Conservation (phyloP, 2,888 invertebrate species). For the Pseudanteris insignis region DNA sequence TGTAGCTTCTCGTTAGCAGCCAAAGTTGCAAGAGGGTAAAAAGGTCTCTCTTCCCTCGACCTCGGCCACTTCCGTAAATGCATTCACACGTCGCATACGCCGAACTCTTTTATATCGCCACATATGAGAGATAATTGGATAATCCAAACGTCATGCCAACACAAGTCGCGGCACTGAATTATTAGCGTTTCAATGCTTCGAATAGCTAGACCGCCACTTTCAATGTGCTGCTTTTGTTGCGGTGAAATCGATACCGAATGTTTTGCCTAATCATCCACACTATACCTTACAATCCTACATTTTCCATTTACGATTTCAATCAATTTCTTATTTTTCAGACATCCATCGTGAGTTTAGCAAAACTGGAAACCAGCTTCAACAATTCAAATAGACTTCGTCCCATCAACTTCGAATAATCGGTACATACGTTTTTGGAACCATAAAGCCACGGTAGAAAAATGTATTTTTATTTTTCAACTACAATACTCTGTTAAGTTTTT, state of each 20-base stretch:
- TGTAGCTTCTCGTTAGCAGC: constrained; percentile 29
- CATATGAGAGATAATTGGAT: constrained; percentile 24
- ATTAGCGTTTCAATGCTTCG: constrained; percentile 29
- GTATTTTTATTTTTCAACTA: no score
- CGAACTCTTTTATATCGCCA: constrained; percentile 11
- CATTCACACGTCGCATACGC: constrained; percentile 38
- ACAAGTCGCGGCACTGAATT: constrained; percentile 19
- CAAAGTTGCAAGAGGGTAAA: constrained; percentile 11
- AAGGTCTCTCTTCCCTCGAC: constrained; percentile 1
- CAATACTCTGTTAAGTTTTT: no score
- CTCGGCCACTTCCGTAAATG: constrained; percentile 17
- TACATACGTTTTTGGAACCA: no score
- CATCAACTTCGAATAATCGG: no score
- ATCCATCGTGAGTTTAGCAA: no score
- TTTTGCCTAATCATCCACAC: constrained; percentile 11
- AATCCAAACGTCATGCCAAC: constrained; percentile 35
- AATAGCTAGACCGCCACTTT: constrained; percentile 1
- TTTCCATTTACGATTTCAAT: background rate
- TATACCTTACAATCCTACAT: constrained; percentile 4
- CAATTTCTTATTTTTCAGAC: no score
- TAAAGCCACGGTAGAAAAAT: no score
- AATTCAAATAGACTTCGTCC: no score
- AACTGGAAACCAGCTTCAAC: no score
- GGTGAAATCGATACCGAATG: constrained; percentile 4
- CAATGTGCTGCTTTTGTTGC: constrained; percentile 8